Evolutionary conservation across 2,113 vertebrate species (phyloP).

Genomic region (Rutilus rutilus): DNA sequence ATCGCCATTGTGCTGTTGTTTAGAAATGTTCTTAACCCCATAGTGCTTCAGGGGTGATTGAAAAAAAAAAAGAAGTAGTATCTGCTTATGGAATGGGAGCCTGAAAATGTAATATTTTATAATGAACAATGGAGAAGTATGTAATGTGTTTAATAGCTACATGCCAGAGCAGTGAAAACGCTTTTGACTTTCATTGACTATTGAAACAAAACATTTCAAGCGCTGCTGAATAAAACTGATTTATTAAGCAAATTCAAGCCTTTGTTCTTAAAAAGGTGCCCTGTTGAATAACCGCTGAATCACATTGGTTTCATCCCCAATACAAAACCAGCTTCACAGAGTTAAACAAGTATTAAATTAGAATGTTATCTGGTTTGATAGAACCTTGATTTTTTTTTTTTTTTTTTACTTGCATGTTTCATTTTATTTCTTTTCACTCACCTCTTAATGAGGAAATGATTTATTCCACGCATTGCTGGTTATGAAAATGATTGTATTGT

Average conservation of each 20-base stretch:
- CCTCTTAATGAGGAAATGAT: conserved; percentile 41
- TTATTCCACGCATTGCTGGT: conserved; percentile 44
- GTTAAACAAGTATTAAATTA: conserved; percentile 28
- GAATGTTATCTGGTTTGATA: conserved; percentile 34
- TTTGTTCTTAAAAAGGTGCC: conserved; percentile 27
- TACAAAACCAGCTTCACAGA: conserved; percentile 31
- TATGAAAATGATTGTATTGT: conserved; percentile 53
- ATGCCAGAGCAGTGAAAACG: background rate
- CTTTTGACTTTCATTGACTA: conserved; percentile 20
- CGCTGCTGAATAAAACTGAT: conserved; percentile 4
- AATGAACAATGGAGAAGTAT: background rate
- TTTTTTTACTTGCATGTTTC: background rate
- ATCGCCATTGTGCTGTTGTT: background rate
- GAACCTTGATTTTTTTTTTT: background rate
- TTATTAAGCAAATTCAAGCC: conserved; percentile 24
- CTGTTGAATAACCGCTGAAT: conserved; percentile 28
- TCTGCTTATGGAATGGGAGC: background rate
- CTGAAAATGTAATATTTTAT: background rate
- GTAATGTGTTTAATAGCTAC: background rate
- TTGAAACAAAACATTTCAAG: conserved; percentile 9
- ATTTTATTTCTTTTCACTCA: conserved; percentile 14
- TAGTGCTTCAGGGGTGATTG: background rate
- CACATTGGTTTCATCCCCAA: conserved; percentile 1
- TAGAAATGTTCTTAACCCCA: background rate
- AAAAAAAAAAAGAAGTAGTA: background rate